A percentile compares a stretch with the other conserved stretches of the same genome.
Evolutionary conservation across 1,140 invertebrate genomes (phyloP).

Genomic region (Drosophila ironensis): DNA sequence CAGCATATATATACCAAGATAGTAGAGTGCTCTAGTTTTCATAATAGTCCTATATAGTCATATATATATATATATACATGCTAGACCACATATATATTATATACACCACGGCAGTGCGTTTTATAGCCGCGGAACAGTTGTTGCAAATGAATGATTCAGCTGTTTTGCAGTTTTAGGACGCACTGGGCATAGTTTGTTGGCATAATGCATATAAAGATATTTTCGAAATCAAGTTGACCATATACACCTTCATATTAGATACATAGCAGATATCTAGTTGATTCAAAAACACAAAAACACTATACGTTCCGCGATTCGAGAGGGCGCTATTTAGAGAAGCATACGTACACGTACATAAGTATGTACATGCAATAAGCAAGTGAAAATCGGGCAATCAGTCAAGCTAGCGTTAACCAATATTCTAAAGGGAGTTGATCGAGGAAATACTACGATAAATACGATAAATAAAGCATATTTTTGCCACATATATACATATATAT

Average conservation of each 20-base stretch:
- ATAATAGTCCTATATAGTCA: conserved; percentile 54
- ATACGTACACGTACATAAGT: too few relatives aligned
- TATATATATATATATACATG: conserved; percentile 19
- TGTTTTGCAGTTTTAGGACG: conserved; percentile 10
- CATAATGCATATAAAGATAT: conserved; percentile 49
- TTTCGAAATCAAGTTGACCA: conserved; percentile 47
- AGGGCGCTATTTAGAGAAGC: conserved; percentile 8
- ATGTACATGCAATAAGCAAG: conserved; percentile 51
- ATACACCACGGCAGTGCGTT: conserved; percentile 31
- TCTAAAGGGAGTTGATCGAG: conserved; percentile 38
- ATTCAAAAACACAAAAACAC: conserved; percentile 46
- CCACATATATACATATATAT: conserved; percentile 55
- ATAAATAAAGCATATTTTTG: conserved; percentile 64
- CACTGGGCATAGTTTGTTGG: conserved; percentile 50
- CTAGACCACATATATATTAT: conserved; percentile 20
- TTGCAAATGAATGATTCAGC: background rate
- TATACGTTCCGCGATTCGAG: conserved; percentile 41
- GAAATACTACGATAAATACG: conserved; percentile 28
- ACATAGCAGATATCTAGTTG: conserved; percentile 33
- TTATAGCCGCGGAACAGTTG: conserved; percentile 12
- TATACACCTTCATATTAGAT: conserved; percentile 31
- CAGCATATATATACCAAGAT: conserved; percentile 39
- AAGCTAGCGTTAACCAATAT: conserved; percentile 59
- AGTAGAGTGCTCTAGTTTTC: conserved; percentile 68
- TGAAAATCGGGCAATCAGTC: conserved; percentile 66